Base-by-base conservation (phyloP, 2,113 vertebrate species). In the Amazona guildingii region DNA sequence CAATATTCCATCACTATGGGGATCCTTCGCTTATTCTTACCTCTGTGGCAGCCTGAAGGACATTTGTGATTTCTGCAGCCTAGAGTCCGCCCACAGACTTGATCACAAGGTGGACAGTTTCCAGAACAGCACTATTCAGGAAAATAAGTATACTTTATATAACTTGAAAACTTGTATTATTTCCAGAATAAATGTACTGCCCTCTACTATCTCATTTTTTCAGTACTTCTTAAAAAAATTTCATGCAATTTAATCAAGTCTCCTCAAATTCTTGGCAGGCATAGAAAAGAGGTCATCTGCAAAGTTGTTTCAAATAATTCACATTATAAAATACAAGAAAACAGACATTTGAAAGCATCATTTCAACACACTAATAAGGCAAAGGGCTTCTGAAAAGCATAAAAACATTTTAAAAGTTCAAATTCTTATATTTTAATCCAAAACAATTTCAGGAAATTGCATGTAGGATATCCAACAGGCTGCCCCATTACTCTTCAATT, bases 31-130 rank as follows among this genome's bases (percentile, higher is more conserved):
- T 39, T 55, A 7, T 14, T 93, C 97, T 97, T 98, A 99, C 99
- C 99, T 99, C 98, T 99, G 95, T 99, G 99, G 95, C 99, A 99
- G 81, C 98, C 98, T 3, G 99, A 99, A 37, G 99, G 99, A 96
- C 99, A 99, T 97, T 99, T 99, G 97, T 99, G 99, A 98, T 99
- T 99, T 70, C 99, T 98, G 96, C 99, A 99, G 62, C 99, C 99
- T 28, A 99, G 96, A 31, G 98, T 98, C 41, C 99, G 98, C 39
- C 98, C 98, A 23, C 99, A 99, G 94, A 96, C 98, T 98, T 99
- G 99, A 96, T 99, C 99, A 97, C 99, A 99, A 46, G 98, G 98
- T 14, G 99, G 99, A 93, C 99, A 99, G 98, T 99, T 99, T 87
- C 99, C 99, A 27, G 99, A 97, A 96, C 99, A 99, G 96, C 99